Evolutionary conservation across 2,888 invertebrate genomes (phyloP), one percentile per base, ranked within the genome.

Genomic region (Odontocerum albicorne): DNA sequence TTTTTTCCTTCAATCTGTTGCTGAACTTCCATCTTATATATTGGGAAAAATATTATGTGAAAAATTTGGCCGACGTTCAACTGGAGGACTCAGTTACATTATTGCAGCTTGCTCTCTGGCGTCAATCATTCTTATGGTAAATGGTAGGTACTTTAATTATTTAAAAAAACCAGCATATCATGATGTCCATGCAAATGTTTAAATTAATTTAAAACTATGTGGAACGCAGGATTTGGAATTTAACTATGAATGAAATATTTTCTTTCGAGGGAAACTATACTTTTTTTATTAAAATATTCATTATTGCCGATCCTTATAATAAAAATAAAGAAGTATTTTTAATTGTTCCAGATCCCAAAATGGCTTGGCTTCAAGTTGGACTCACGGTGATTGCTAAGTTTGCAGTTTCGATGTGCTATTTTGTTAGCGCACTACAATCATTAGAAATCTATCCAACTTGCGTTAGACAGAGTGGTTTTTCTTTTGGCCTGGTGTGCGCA

Each of bases 361-460:
- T 65, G 56, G 68, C 67, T 56, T 45, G 27, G 33, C 40, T 68
- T 20, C 65, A 70, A 36, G 66, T 69, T 55, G 63, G 65, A 21
- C 62, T 76, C 43, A 68, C 70, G 13, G 67, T 73, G 4, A 68
- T 74, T 49, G 68, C 76, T 43, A 80, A 77, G 65, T 75, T 79
- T 62, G 67, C 72, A 16, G 70, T 77, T 55, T 77, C 78, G 1
- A 64, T 79, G 13, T 73, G 77, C 15, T 80, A 77, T 64, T 79
- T 80, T 63, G 72, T 75, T 12, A 73, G 73, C 17, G 77, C 74
- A 59, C 66, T 83, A 36, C 82, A 82, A 65, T 72, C 77, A 39
- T 71, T 83, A 60, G 83, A 83, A 67, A 73, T 80, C 27, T 83
- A 79, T 66, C 83, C 83, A 12, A 83, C 83, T 0, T 78, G 79